Base-by-base conservation (phyloP, 2,888 invertebrate species). In the Standfussiana lucernea region DNA sequence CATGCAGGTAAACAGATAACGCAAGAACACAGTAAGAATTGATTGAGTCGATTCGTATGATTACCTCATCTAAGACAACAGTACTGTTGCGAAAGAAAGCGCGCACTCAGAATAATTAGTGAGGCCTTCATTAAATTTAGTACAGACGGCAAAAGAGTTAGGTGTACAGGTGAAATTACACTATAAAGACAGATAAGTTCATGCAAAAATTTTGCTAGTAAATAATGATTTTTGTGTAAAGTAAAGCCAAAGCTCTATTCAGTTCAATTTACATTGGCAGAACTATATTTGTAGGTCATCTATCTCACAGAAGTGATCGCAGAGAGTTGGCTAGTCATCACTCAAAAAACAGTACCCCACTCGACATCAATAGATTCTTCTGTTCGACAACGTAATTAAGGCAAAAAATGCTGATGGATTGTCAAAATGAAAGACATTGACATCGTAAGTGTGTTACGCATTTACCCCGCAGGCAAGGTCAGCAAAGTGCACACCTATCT, bases 41-140 rank as follows among this genome's bases (percentile, higher is more conserved):
- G 53, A 82, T 62, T 32, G 32, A 85, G 69, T 32, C 40, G 53
- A 72, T 75, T 75, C 45, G 35, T 56, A 32, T 67, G 59, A 75
- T 82, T 85, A 72, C 85, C 24, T 85, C 76, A 85, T 66, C 42
- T 61, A 1, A 71, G 61, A 56, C 67, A 72, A 73, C 61, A 56
- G 66, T 18, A 61, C 47, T 8, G 37, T 82, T 82, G 76, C 68
- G 76, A 75, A 82, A 62, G 76, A 72, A 82, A 82, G 53, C 35
- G 21, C 37, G 71, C 62, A 32, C 5, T 6, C 18, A 2, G 70
- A 86, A 73, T 86, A 82, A 86, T 82, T 82, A 77, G 68, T 77
- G 64, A 68, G 53, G 61, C 73, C 77, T 73, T 70, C 66, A 73
- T 71, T 75, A 42, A 28, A 42, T 2, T 47, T 37, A 6, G 67